Evolutionary conservation across 2,113 vertebrate species (phyloP).

Genomic region (Tricholaema leucomelas): DNA sequence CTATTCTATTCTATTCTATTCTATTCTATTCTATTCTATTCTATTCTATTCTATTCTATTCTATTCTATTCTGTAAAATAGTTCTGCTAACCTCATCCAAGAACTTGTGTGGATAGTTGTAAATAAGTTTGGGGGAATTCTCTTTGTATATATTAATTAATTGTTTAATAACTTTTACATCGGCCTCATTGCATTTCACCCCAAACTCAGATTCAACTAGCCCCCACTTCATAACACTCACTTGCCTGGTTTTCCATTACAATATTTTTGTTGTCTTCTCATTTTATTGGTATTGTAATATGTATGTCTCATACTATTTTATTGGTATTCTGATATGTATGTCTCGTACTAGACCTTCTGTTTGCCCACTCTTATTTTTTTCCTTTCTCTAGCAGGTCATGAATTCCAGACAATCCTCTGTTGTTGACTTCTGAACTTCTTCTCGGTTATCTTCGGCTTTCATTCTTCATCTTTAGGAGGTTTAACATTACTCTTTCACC

Average conservation of each 20-base stretch:
- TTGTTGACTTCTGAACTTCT: neutral
- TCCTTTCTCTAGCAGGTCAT: neutral
- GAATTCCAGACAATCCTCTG: neutral
- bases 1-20: no score
- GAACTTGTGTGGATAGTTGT: no score
- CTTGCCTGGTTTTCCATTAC: neutral
- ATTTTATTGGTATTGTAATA: neutral
- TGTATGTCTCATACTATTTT: neutral
- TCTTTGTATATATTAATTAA: no score
- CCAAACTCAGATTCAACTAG: no score
- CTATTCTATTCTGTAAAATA: no score
- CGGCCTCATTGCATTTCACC: no score
- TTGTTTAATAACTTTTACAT: no score
- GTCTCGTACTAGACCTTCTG: neutral
- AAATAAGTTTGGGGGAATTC: no score
- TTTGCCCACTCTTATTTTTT: neutral
- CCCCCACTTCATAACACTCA: no score
- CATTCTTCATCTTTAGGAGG: neutral
- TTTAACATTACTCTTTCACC: neutral
- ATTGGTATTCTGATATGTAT: neutral
- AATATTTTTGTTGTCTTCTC: neutral
- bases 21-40: no score
- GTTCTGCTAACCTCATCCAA: no score
- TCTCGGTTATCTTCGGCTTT: neutral
- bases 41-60: no score